Evolutionary conservation across 2,888 invertebrate genomes (phyloP), one percentile per base, ranked within the genome.

Genomic region (Dasysyrphus albostriatus): DNA sequence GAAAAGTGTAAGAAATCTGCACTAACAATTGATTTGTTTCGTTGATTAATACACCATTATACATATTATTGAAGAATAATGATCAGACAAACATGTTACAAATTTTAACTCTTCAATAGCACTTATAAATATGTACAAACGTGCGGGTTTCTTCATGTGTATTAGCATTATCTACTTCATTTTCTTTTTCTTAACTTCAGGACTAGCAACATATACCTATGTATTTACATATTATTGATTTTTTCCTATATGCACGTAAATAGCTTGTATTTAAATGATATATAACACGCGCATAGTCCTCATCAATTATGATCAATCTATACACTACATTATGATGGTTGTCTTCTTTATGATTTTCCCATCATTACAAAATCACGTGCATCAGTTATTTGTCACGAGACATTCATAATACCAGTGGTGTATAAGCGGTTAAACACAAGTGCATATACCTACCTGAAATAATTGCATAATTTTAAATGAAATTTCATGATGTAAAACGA

Each of bases 311-410:
- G 63, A 70, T 63, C 49, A 58, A 63, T 74, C 67, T 74, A 61
- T 74, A 69, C 16, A 83, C 14, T 61, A 9, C 16, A 44, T 44
- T 47, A 63, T 49, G 63, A 54, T 61, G 69, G 74, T 74, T 7
- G 14, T 58, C 69, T 54, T 67, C 14, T 56, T 76, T 29, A 54
- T 56, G 32, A 24, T 34, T 56, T 84, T 84, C 76, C 72, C 84
- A 84, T 81, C 76, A 76, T 84, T 84, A 76, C 34, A 19, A 59
- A 79, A 81, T 70, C 70, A 83, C 79, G 79, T 83, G 83, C 47
- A 69, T 56, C 34, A 44, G 49, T 63, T 65, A 19, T 76, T 61
- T 76, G 76, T 80, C 84, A 84, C 72, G 80, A 79, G 67, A 76
- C 70, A 73, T 81, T 65, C 47, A 74, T 47, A 42, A 9, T 58